Evolutionary conservation across 2,888 invertebrate genomes (phyloP).

Genomic region (Athalia rosae): DNA sequence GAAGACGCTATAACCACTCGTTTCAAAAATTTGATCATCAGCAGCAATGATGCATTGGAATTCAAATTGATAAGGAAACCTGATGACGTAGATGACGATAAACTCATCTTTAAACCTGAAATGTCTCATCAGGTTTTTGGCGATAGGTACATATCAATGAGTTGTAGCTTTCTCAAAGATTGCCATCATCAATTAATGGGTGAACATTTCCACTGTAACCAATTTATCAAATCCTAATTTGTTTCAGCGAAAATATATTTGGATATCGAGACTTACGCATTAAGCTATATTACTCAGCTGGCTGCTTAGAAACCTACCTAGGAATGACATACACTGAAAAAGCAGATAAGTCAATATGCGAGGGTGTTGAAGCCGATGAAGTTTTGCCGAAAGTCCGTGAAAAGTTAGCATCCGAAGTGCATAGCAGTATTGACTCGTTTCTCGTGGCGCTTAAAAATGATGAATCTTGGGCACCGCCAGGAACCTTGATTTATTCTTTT

Average conservation of each 20-base stretch:
- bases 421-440: conserved; percentile 85
- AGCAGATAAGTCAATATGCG: conserved; percentile 77
- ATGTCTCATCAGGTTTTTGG: conserved; percentile 97
- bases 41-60: conserved; percentile 74
- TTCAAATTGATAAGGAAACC: conserved; percentile 77
- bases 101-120: conserved; percentile 82
- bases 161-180: too few relatives aligned
- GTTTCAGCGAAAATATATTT: conserved; percentile 89
- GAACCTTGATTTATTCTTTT: conserved; percentile 81
- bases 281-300: conserved; percentile 87
- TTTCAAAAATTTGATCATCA: conserved; percentile 70
- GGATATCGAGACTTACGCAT: conserved; percentile 91
- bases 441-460: conserved; percentile 82
- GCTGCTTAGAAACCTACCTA: conserved; percentile 86
- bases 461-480: conserved; percentile 85
- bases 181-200: too few relatives aligned
- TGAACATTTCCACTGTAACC: not conserved
- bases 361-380: conserved; percentile 84
- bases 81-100: conserved; percentile 81
- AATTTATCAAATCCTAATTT: conserved; percentile 47
- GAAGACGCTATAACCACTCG: conserved; percentile 64
- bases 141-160: conserved; percentile 76
- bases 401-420: conserved; percentile 82
- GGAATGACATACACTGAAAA: conserved; percentile 84
- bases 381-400: conserved; percentile 81